Evolutionary conservation across 2,888 invertebrate species (phyloP), one percentile per base, ranked within the genome.

Genomic region (Agrotis exclamationis): DNA sequence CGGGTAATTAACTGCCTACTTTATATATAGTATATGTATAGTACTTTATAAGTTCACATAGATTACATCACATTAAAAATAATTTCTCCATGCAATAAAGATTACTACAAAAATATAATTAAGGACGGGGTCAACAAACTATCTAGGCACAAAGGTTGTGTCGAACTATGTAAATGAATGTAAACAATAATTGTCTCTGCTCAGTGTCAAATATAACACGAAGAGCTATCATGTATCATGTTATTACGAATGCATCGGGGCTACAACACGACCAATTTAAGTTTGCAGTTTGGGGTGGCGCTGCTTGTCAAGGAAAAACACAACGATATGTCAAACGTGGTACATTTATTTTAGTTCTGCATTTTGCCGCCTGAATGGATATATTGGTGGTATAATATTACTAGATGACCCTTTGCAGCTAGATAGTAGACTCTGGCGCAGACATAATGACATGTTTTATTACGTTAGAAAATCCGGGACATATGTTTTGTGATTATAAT

Each of bases 171-270:
- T 78, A 62, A 74, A 68, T 59, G 58, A 48, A 45, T 51, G 63
- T 78, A 62, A 74, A 68, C 62, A 63, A 48, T 71, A 11, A 63
- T 54, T 79, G 72, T 65, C 68, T 69, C 64, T 66, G 63, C 39
- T 50, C 66, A 53, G 51, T 73, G 67, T 79, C 74, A 79, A 76
- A 75, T 75, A 80, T 60, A 44, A 75, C 59, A 67, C 22, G 50
- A 51, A 68, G 73, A 47, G 66, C 72, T 82, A 82, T 74, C 81
- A 39, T 13, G 73, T 71, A 33, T 7, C 33, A 39, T 81, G 69
- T 76, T 77, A 63, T 73, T 76, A 56, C 20, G 53, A 75, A 69
- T 68, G 73, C 80, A 77, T 51, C 58, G 53, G 13, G 14, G 33
- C 63, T 39, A 39, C 39, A 39, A 39, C 4, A 39, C 39, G 39